Percentiles rank a stretch among this genome's conserved stretches.
Conservation (phyloP, 2,113 vertebrate species). For the Channa argus region DNA sequence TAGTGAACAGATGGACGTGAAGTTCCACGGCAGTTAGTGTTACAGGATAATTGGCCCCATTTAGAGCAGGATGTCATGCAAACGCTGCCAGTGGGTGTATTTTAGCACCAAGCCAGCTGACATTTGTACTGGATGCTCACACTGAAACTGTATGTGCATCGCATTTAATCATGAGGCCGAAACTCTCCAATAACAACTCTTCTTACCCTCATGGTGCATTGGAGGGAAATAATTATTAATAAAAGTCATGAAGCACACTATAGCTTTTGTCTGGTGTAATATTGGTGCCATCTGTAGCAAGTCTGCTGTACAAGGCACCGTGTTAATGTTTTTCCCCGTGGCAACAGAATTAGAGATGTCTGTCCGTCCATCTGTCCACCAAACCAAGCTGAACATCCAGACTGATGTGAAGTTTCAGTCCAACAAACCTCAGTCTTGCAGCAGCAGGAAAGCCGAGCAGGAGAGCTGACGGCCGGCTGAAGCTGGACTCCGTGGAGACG, state of each 20-base stretch:
- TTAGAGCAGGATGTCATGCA: constrained; percentile 13
- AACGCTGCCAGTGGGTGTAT: constrained; percentile 16
- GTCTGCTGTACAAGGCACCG: neutral
- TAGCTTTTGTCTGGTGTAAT: no score
- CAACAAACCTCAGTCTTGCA: no score
- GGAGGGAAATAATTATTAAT: no score
- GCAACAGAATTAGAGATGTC: neutral
- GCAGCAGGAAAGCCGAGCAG: no score
- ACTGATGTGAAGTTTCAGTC: no score
- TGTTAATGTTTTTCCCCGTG: no score
- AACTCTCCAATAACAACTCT: neutral
- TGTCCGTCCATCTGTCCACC: neutral
- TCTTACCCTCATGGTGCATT: neutral
- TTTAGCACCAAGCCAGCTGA: constrained; percentile 29
- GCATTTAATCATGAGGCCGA: neutral
- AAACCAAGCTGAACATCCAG: no score
- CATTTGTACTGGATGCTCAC: constrained; percentile 16
- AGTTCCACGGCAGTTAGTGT: constrained; percentile 26
- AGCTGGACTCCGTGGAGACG: no score
- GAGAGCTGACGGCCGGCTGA: no score
- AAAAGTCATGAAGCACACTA: no score
- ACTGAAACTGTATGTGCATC: neutral
- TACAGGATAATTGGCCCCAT: constrained; percentile 24
- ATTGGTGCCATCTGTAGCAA: neutral
- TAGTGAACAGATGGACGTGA: constrained; percentile 26